Evolutionary conservation across 2,888 invertebrate species (phyloP).

Genomic region (Lamproptera curius): DNA sequence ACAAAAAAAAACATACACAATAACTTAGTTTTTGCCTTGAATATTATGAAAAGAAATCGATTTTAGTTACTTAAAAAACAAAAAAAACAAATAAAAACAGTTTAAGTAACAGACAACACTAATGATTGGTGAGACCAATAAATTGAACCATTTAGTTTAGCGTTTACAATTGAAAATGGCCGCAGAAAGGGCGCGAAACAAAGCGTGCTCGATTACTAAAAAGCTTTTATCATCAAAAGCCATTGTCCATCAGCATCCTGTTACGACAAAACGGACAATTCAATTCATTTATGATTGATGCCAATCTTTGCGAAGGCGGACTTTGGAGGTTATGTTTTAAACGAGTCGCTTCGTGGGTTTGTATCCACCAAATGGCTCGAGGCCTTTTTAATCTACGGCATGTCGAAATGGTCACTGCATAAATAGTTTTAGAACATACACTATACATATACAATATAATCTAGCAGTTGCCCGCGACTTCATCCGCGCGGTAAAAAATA

Average conservation of each 20-base stretch:
- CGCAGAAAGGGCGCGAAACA: constrained; percentile 1
- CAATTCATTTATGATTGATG: constrained; percentile 11
- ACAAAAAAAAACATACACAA: no score
- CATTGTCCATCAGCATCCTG: neutral
- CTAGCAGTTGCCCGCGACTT: neutral
- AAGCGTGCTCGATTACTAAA: constrained; percentile 6
- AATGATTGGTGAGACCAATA: no score
- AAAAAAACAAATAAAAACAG: no score
- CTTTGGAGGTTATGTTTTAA: constrained; percentile 17
- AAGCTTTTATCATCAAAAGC: neutral
- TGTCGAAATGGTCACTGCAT: no score
- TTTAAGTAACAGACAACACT: no score
- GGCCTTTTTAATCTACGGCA: constrained; percentile 5
- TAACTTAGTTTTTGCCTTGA: no score
- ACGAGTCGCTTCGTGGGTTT: constrained; percentile 10
- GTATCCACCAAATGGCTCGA: constrained; percentile 12
- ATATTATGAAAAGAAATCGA: no score
- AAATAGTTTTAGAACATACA: no score
- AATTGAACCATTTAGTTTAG: no score
- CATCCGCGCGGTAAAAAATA: neutral
- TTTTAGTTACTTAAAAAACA: no score
- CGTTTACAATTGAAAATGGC: no score
- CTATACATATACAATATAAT: neutral
- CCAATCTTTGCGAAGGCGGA: constrained; percentile 5
- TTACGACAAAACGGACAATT: neutral